Evolutionary conservation across 2,113 vertebrate species (phyloP), one percentile per base, ranked within the genome.

Genomic region (Pyrgilauda ruficollis): DNA sequence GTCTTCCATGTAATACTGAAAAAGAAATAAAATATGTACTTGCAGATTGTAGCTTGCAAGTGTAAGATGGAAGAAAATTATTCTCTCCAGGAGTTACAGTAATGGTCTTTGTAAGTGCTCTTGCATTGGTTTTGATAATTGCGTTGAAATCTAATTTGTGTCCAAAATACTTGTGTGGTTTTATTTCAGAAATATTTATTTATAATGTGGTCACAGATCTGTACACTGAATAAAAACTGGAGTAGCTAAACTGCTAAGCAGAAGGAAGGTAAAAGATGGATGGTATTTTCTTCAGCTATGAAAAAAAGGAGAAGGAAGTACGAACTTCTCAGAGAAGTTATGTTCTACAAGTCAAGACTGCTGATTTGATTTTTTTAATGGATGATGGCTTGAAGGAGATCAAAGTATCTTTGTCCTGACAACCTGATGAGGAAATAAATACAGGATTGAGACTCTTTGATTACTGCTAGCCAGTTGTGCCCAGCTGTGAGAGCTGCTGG

Each of bases 371-470:
- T 6, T 28, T 49, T 64, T 24, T 31, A 63, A 41, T 33, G 31
- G 16, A 21, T 73, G 27, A 11, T 55, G 82, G 56, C 43, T 85
- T 49, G 35, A 79, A 75, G 52, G 43, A 67, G 37, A 4, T 78
- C 8, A 8, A 70, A 22, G 43, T 35, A 30, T 13, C 31, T 68
- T 13, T 59, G 3, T 73, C 20, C 30, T 74, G 69, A 44, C 26
- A 90, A 6, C 6, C 28, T 62, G 37, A 13, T 47, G 13, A 33
- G 62, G 58, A n/a, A 30, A 9, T 43, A 9, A 30, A 9, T 43
- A 9, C 0, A 1, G 35, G 13, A 5, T 5, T 39, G 62, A 41
- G 41, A 9, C 28, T 56, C 13, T 33, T 37, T 17, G 30, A 21
- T 35, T 18, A 2, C 6, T 30, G 59, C 59, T 37, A 44, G 59